Evolutionary conservation across 2,113 vertebrate genomes (phyloP).

Genomic region (Ptilonorhynchus violaceus): DNA sequence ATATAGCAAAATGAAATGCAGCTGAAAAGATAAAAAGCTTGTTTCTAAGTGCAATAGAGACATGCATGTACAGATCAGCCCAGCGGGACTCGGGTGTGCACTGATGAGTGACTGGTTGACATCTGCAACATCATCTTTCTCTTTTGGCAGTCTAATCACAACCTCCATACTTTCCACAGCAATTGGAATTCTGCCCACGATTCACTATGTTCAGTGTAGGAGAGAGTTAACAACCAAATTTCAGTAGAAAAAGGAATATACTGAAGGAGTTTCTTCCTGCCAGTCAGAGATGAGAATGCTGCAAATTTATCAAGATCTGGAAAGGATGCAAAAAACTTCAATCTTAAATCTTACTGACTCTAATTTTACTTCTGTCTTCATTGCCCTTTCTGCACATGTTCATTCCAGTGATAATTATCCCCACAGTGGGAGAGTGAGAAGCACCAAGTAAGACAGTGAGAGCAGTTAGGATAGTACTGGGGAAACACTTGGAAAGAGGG

Average conservation of each 20-base stretch:
- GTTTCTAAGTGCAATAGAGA: background rate
- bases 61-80: background rate
- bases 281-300: background rate
- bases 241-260: background rate
- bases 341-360: background rate
- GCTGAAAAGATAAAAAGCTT: background rate
- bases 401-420: background rate
- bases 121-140: background rate
- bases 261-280: background rate
- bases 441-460: background rate
- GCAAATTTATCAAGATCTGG: background rate
- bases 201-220: background rate
- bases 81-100: background rate
- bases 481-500: background rate
- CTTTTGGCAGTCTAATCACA: background rate
- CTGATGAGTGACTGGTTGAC: background rate
- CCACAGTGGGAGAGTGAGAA: background rate
- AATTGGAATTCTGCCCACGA: background rate
- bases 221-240: background rate
- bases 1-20: background rate
- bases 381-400: background rate
- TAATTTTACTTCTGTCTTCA: background rate
- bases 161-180: background rate
- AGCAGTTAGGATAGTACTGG: background rate
- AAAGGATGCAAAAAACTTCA: background rate